A percentile compares a stretch with the other conserved stretches of the same genome.
Evolutionary conservation across 1,140 invertebrate genomes (phyloP).

Genomic region (Cydia amplana): DNA sequence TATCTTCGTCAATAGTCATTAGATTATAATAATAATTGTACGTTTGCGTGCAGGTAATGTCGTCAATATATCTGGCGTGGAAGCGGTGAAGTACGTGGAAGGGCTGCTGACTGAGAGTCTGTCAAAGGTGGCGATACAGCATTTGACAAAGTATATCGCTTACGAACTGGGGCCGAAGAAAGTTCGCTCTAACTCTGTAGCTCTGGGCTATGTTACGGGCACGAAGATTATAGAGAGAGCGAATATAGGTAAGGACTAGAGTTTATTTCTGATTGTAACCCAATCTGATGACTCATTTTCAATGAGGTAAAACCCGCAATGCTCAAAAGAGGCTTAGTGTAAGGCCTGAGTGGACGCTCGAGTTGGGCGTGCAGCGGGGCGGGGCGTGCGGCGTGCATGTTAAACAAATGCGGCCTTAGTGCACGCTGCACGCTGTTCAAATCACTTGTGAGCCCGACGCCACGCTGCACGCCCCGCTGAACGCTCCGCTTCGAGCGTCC

Average conservation of each 20-base stretch:
- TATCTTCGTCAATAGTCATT: not conserved
- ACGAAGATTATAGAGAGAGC: constrained; percentile 33
- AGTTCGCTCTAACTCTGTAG: constrained; percentile 85
- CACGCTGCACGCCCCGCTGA: no score
- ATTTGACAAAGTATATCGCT: constrained; percentile 83
- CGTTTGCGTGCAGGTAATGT: constrained; percentile 81
- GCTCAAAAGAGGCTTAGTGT: no score
- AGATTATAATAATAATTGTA: not conserved
- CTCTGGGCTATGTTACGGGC: constrained; percentile 75
- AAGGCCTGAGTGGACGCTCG: no score
- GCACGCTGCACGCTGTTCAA: no score
- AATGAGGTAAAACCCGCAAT: no score
- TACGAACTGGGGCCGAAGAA: constrained; percentile 83
- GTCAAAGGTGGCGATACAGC: constrained; percentile 87
- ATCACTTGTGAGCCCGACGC: no score
- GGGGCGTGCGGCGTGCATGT: no score
- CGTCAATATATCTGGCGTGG: constrained; percentile 87
- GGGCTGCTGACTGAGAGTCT: constrained; percentile 83
- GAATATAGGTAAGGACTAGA: not conserved
- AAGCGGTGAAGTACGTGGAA: constrained; percentile 82
- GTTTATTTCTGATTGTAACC: no score
- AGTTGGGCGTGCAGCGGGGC: no score
- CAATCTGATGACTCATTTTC: no score
- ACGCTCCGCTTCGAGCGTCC: no score
- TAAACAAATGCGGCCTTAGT: no score